phyloP scores from a whole-genome alignment of 2,113 vertebrate species.

The Porphyrio hochstetteri region DNA sequence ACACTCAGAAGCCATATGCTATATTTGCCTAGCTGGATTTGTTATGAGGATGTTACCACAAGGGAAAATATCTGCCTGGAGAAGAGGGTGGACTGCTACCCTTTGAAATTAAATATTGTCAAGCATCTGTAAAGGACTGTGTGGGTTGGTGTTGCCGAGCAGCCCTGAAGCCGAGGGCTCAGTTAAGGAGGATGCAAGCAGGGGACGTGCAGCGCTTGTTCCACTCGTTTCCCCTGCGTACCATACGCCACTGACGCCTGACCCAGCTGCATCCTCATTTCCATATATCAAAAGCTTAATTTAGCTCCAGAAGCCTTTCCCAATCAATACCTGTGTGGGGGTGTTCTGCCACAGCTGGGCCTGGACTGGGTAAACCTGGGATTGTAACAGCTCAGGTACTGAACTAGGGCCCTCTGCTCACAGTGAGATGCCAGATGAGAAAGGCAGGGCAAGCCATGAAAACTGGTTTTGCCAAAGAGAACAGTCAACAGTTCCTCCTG shows the following conservation, averaged over 20 bases:
- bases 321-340: not conserved
- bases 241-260: not conserved
- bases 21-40: not conserved
- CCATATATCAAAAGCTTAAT: not conserved
- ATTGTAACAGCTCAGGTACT: not conserved
- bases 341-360: not conserved
- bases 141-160: not conserved
- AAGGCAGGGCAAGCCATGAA: not conserved
- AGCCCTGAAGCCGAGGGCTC: not conserved
- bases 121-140: not conserved
- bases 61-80: constrained; percentile 8
- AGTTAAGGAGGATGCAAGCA: not conserved
- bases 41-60: not conserved
- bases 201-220: not conserved
- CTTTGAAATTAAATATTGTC: constrained; percentile 7
- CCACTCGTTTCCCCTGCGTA: not conserved
- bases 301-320: not conserved
- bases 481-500: not conserved
- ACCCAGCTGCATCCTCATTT: not conserved
- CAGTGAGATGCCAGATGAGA: not conserved
- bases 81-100: not conserved
- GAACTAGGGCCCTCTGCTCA: not conserved
- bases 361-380: not conserved
- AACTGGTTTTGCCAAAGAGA: constrained; percentile 5
- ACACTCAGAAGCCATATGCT: not conserved